Conservation (phyloP, 2,113 vertebrate species). For the Dicrurus megarhynchus region DNA sequence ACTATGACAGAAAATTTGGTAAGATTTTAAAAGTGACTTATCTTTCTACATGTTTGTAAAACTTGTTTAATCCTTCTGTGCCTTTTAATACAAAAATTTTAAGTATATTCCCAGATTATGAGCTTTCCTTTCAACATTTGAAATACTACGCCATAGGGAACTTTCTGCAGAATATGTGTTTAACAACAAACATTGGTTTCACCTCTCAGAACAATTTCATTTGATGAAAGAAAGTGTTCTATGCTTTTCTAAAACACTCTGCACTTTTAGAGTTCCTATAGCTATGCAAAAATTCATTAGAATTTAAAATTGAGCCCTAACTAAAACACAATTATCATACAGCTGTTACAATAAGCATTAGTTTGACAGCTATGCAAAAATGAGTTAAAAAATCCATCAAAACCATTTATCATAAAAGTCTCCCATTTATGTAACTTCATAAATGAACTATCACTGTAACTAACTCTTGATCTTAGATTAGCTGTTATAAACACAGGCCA, state of each 20-base stretch:
- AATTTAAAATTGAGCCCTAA: background rate
- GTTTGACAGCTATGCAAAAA: constrained; percentile 4
- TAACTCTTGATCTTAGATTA: background rate
- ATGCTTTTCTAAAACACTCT: background rate
- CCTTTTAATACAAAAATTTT: background rate
- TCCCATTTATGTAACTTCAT: background rate
- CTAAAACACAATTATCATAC: background rate
- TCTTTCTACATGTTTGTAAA: background rate
- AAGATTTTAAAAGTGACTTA: background rate
- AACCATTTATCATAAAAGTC: background rate
- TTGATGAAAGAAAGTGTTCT: background rate
- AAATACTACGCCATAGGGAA: background rate
- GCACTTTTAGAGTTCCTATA: background rate
- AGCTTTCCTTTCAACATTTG: background rate
- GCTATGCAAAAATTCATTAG: background rate
- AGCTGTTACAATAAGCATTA: background rate
- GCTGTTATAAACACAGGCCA: background rate
- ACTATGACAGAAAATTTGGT: background rate
- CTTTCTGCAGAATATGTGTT: background rate
- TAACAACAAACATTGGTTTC: background rate
- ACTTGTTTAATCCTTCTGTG: background rate
- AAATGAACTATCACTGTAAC: background rate
- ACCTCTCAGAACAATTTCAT: background rate
- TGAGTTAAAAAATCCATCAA: background rate
- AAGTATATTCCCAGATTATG: background rate